phyloP scores from a whole-genome alignment of 2,888 invertebrate genomes.

The Drosophila bunnanda region DNA sequence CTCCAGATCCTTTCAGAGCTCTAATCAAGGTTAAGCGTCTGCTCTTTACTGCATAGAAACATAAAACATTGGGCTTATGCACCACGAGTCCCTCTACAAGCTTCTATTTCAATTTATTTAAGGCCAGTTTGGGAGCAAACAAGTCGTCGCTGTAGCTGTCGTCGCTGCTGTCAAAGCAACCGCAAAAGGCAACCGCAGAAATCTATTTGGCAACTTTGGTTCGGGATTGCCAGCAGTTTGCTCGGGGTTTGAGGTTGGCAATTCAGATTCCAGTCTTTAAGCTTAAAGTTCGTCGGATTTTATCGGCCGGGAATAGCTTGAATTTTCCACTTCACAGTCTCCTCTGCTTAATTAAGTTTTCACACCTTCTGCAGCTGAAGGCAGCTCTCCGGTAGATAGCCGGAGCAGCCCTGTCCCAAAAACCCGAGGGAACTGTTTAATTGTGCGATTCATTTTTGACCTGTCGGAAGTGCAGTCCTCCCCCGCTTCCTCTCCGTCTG shows the following conservation, averaged over 20 bases:
- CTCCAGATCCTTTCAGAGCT: background rate
- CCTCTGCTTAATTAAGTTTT: slow-evolving; percentile 71
- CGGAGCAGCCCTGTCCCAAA: slow-evolving; percentile 21
- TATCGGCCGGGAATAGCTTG: background rate
- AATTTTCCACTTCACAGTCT: slow-evolving; percentile 25
- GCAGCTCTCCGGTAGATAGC: background rate
- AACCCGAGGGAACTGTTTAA: slow-evolving; percentile 68
- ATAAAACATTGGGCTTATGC: background rate
- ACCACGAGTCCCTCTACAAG: background rate
- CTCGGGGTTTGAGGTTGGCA: slow-evolving; percentile 3
- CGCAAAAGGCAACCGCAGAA: slow-evolving; percentile 68
- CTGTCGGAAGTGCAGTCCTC: slow-evolving; percentile 59
- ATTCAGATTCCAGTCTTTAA: background rate
- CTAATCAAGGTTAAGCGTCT: background rate
- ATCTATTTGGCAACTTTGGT: slow-evolving; percentile 59
- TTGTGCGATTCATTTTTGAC: slow-evolving; percentile 80
- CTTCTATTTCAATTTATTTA: slow-evolving; percentile 32
- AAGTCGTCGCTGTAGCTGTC: slow-evolving; percentile 6
- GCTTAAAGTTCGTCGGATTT: slow-evolving; percentile 7
- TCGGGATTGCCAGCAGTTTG: slow-evolving; percentile 10
- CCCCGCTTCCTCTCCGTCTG: background rate
- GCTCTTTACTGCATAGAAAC: background rate
- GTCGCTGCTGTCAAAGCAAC: slow-evolving; percentile 37
- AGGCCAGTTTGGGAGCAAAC: slow-evolving; percentile 16
- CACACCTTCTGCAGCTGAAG: slow-evolving; percentile 49